Evolutionary conservation across 2,797 vertebrate species (phyloP), one percentile per base, ranked within the genome.

Genomic region (Danio albolineatus): DNA sequence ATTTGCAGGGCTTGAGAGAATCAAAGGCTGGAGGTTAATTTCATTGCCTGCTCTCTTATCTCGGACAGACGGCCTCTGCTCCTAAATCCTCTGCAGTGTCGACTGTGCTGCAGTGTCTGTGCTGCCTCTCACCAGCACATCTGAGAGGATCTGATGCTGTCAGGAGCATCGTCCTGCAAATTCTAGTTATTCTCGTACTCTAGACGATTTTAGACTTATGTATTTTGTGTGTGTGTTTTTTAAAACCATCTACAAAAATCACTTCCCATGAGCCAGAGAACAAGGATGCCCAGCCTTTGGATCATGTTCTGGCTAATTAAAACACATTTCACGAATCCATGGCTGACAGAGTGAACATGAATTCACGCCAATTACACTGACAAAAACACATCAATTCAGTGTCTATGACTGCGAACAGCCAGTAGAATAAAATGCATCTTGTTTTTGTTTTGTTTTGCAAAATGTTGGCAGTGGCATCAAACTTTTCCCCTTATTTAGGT

Each of bases 1-100:
- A 94, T 94, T 91, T 92, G 82, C 76, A 64, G 83, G 87, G 87
- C 81, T 73, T 78, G 81, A 84, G 84, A 88, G 84, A 88, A 90
- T 87, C 85, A 89, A 82, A 87, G 81, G 74, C 86, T 86, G 85
- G 77, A 88, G 89, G 90, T 90, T 91, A 91, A 93, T 91, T 88
- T 86, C 46, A 90, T 91, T 89, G 88, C 84, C 72, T 83, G 82
- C 85, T 86, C 82, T 86, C 62, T 89, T 85, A 85, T 86, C 84
- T 85, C 61, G 17, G 76, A 81, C 65, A 83, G 75, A 87, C 64
- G 67, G 80, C 78, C 51, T 75, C 67, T 86, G 41, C 57, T 80
- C 69, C 48, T 79, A 66, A 84, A 82, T 83, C 78, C 85, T 84
- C 83, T 88, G 83, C 73, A 79, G 80, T 73, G 83, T 48, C 46